Conservation (phyloP, 2,888 invertebrate species). For the Agriopis aurantiaria region DNA sequence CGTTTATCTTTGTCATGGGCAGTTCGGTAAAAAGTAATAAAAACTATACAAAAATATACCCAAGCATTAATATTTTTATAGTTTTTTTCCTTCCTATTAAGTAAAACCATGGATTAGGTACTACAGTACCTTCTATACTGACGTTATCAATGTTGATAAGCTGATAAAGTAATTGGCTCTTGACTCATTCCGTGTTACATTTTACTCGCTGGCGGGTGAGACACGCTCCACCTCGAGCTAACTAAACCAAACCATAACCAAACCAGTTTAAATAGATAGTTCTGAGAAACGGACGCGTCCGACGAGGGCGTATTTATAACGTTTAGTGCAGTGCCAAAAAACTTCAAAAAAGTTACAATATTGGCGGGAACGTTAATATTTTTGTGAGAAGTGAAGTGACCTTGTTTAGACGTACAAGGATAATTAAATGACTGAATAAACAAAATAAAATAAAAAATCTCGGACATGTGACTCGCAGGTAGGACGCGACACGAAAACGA, state of each 20-base stretch:
- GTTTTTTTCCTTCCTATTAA: background rate
- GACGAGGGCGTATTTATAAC: background rate
- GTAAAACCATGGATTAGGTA: background rate
- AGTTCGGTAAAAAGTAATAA: no score
- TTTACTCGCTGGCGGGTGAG: conserved; percentile 13
- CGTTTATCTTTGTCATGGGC: no score
- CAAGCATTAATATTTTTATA: background rate
- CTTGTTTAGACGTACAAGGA: background rate
- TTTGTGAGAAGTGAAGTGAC: background rate
- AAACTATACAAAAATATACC: no score
- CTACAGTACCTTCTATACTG: background rate
- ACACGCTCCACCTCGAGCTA: background rate
- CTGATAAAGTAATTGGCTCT: conserved; percentile 17
- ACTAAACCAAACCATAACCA: background rate
- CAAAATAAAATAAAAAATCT: background rate
- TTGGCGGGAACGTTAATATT: background rate
- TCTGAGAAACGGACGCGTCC: background rate
- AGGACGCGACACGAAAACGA: background rate
- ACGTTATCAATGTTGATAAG: conserved; percentile 11
- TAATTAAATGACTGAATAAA: background rate
- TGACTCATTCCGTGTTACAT: conserved; percentile 21
- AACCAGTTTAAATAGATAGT: conserved; percentile 23
- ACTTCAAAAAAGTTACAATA: conserved; percentile 4
- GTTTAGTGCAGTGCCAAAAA: conserved; percentile 4
- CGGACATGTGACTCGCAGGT: background rate